Evolutionary conservation across 2,797 vertebrate species (phyloP).

Genomic region (Okamejei kenojei): DNA sequence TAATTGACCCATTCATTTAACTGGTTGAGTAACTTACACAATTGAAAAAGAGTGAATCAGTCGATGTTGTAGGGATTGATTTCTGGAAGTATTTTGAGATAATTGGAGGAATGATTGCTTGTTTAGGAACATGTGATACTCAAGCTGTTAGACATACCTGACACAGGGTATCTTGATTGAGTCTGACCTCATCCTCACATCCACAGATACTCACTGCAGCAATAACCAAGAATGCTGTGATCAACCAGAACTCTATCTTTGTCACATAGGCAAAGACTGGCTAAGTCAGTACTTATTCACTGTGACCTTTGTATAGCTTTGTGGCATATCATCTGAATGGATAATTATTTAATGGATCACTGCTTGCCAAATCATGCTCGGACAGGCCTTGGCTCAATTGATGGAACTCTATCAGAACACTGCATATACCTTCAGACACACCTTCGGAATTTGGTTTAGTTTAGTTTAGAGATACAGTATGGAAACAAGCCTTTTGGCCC

Average conservation of each 20-base stretch:
- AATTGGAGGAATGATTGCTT: not conserved
- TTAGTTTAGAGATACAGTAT: too few species aligned
- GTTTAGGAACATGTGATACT: not conserved
- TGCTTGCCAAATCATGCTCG: not conserved
- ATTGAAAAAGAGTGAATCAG: not conserved
- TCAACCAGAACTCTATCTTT: not conserved
- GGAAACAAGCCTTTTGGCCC: too few species aligned
- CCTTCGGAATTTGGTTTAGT: too few species aligned
- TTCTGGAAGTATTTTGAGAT: not conserved
- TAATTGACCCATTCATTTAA: not conserved
- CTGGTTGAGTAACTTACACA: not conserved
- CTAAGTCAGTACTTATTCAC: not conserved
- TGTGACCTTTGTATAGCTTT: not conserved
- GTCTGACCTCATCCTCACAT: too few species aligned
- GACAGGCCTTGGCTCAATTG: not conserved
- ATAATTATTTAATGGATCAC: not conserved
- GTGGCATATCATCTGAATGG: not conserved
- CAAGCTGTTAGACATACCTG: not conserved
- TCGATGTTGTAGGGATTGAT: not conserved
- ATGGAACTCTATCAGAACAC: not conserved
- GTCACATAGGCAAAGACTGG: too few species aligned
- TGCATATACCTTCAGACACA: too few species aligned
- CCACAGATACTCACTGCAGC: not conserved
- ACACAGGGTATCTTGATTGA: not conserved
- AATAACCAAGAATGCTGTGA: not conserved